phyloP scores from a whole-genome alignment of 2,113 vertebrate genomes.

The Himantopus leucocephalus region DNA sequence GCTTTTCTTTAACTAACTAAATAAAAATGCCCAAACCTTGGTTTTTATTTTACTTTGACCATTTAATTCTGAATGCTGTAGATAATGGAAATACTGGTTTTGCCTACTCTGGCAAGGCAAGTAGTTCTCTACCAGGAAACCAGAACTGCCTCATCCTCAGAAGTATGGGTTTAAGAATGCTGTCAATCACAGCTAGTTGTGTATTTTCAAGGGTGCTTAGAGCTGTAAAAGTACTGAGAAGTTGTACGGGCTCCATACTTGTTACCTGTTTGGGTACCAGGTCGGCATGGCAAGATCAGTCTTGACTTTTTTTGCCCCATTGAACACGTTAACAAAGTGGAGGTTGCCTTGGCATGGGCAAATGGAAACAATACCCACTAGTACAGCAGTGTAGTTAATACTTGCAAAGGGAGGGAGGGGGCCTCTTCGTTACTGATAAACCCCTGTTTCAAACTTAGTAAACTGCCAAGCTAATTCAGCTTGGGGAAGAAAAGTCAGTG shows the following conservation, averaged over 20 bases:
- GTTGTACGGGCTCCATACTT: not conserved
- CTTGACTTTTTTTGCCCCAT: not conserved
- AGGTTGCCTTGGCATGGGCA: not conserved
- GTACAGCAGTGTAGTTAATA: not conserved
- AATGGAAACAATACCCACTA: not conserved
- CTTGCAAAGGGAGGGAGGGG: not conserved
- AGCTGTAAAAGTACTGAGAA: not conserved
- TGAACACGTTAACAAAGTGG: not conserved
- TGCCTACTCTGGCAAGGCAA: not conserved
- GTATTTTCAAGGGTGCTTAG: not conserved
- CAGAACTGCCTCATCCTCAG: not conserved
- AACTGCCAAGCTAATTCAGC: not conserved
- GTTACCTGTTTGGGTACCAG: not conserved
- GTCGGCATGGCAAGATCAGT: not conserved
- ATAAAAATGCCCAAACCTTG: not conserved
- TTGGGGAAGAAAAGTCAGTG: not conserved
- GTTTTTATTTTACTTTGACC: not conserved
- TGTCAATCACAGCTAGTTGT: rapidly evolving
- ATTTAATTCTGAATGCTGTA: not conserved
- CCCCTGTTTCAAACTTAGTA: not conserved
- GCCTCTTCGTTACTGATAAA: not conserved
- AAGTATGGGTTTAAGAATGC: not conserved
- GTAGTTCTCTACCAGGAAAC: not conserved
- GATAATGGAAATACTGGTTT: not conserved
- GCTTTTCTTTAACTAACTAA: not conserved